A percentile compares a stretch with the other conserved stretches of the same genome.
phyloP scores from a whole-genome alignment of 1,140 invertebrate species.

The Macrobrachium rosenbergii region DNA sequence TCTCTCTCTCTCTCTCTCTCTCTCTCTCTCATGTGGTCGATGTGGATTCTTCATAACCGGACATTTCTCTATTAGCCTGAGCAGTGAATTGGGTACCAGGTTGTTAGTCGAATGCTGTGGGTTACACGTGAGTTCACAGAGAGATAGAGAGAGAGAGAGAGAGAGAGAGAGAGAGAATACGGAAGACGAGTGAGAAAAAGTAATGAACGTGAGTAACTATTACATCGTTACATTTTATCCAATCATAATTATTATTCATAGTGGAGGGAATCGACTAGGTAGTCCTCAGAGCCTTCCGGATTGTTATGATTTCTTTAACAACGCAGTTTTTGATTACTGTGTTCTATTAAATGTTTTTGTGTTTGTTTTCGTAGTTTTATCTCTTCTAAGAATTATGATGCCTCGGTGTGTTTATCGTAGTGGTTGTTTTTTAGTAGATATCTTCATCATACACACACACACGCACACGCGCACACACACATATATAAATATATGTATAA shows the following conservation, averaged over 20 bases:
- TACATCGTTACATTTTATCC: no score
- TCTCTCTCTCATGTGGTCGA: background rate
- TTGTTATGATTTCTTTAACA: no score
- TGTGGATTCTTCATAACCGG: background rate
- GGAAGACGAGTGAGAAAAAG: background rate
- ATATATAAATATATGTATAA: background rate
- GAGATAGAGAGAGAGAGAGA: conserved; percentile 18
- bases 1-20: conserved; percentile 1
- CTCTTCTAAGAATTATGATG: no score
- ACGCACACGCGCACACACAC: background rate
- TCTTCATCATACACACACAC: background rate
- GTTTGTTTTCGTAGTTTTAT: no score
- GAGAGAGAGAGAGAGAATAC: conserved; percentile 17
- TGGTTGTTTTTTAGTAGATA: no score
- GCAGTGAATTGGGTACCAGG: background rate
- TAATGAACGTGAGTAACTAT: background rate
- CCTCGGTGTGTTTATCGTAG: no score
- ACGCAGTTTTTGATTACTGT: no score
- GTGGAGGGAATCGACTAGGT: no score
- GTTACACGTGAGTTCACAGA: background rate
- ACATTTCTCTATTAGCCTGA: background rate
- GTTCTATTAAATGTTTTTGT: no score
- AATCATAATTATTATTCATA: no score
- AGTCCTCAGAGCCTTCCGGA: no score
- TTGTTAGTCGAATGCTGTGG: background rate